Evolutionary conservation across 2,113 vertebrate genomes (phyloP).

Genomic region (Sialia sialis): DNA sequence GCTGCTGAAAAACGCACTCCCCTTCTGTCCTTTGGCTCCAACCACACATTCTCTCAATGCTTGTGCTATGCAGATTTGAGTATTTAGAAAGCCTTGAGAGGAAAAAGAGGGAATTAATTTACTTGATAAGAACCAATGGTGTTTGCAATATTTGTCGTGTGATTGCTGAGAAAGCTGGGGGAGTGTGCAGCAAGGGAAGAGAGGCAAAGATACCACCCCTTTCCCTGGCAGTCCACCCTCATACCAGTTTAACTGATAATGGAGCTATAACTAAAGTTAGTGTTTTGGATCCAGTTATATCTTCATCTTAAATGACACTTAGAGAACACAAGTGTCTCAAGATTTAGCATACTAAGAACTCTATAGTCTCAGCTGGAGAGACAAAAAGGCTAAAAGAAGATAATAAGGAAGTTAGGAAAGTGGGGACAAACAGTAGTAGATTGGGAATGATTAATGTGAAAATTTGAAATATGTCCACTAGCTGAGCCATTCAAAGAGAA

Average conservation of each 20-base stretch:
- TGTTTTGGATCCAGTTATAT: neutral
- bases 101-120: neutral
- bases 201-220: neutral
- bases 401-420: neutral
- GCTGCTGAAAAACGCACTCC: neutral
- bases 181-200: neutral
- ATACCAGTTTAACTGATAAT: neutral
- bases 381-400: neutral
- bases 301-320: neutral
- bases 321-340: neutral
- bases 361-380: neutral
- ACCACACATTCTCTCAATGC: neutral
- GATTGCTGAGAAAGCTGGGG: neutral
- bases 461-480: neutral
- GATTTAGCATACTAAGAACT: neutral
- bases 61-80: neutral
- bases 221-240: neutral
- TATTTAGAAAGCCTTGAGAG: neutral
- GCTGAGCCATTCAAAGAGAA: neutral
- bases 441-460: neutral
- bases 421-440: neutral
- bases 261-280: neutral
- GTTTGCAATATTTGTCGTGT: neutral
- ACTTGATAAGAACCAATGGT: neutral
- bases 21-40: neutral